Evolutionary conservation across 64 coral and sea anemone species (phyloP).

Genomic region (Montipora capricornis): DNA sequence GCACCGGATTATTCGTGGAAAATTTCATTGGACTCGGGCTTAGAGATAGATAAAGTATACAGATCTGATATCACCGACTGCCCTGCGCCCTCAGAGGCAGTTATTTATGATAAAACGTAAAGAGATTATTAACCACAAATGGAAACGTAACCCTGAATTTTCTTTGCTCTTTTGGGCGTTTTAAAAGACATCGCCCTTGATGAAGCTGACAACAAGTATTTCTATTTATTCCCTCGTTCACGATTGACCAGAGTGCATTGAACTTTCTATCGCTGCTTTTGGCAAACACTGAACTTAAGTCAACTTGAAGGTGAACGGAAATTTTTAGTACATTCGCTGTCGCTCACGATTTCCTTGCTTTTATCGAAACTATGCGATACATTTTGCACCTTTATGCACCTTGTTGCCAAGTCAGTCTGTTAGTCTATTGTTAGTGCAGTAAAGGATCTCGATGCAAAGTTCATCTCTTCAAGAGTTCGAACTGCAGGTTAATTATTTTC

Average conservation of each 20-base stretch:
- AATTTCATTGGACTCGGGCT: background rate
- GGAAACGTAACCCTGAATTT: slow-evolving; percentile 37
- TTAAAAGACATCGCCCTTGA: background rate
- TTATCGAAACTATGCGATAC: background rate
- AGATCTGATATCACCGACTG: background rate
- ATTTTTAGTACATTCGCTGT: slow-evolving; percentile 31
- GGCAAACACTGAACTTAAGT: too few relatives aligned
- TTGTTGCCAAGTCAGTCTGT: background rate
- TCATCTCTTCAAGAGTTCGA: background rate
- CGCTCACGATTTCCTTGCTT: slow-evolving; percentile 47
- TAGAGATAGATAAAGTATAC: background rate
- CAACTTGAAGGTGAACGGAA: background rate
- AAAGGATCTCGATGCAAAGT: background rate
- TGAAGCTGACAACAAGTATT: background rate
- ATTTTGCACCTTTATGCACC: too few relatives aligned
- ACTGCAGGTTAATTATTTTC: background rate
- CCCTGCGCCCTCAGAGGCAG: background rate
- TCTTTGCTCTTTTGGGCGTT: background rate
- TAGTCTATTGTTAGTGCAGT: background rate
- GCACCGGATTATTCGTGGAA: background rate
- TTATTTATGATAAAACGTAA: too few relatives aligned
- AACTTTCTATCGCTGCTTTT: background rate
- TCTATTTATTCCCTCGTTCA: background rate
- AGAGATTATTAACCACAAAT: background rate
- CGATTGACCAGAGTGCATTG: background rate